A percentile compares a stretch with the other conserved stretches of the same genome.
Evolutionary conservation across 2,113 vertebrate genomes (phyloP).

Genomic region (Nyctereutes procyonoides): DNA sequence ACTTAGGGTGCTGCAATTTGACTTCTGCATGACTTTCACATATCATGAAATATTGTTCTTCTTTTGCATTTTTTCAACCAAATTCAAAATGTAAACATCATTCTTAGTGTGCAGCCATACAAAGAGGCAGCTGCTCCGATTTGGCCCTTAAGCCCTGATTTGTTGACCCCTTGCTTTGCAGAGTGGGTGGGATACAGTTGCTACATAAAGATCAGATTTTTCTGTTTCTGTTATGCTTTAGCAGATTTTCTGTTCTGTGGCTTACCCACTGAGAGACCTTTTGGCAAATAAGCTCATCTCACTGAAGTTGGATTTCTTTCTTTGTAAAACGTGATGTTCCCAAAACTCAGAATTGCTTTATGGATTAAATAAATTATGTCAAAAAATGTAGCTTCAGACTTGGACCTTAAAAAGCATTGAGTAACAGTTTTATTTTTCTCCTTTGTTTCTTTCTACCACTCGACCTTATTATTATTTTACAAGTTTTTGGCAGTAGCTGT

Average conservation of each 20-base stretch:
- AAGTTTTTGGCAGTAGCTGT: background rate
- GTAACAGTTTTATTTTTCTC: background rate
- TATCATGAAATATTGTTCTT: background rate
- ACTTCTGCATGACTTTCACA: background rate
- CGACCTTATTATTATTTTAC: background rate
- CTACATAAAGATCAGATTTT: background rate
- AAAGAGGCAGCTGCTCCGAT: background rate
- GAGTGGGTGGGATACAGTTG: background rate
- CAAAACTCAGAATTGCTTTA: background rate
- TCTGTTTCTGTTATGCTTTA: conserved; percentile 6
- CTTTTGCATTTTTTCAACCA: background rate
- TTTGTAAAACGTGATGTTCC: conserved; percentile 18
- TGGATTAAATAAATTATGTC: conserved; percentile 11
- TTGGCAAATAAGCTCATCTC: background rate
- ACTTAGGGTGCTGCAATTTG: conserved; percentile 2
- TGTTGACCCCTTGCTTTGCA: background rate
- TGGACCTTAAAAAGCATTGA: background rate
- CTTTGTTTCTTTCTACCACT: conserved; percentile 1
- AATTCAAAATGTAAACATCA: background rate
- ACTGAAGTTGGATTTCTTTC: background rate
- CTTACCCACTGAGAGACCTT: background rate
- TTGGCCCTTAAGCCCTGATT: background rate
- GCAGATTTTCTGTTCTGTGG: conserved; percentile 11
- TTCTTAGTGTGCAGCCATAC: background rate
- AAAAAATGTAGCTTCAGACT: background rate